These are phyloP conservation scores for Elysia chlorotica DNA, from an alignment of 1,140 invertebrate species.

Conservation along the genomic window DNA sequence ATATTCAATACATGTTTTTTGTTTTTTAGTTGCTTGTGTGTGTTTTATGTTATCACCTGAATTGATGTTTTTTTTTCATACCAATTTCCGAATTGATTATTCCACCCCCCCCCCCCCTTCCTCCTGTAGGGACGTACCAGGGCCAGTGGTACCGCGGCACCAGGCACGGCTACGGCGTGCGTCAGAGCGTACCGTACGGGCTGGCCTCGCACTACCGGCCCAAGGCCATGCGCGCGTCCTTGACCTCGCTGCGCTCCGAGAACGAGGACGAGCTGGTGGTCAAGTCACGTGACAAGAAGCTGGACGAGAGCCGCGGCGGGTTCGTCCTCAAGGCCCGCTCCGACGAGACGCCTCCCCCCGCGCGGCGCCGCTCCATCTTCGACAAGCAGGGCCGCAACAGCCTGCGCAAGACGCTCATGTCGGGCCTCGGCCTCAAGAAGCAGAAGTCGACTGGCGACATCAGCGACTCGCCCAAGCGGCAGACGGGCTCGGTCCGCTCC, in stretches of 20 bases:
- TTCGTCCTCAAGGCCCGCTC: constrained; percentile 89
- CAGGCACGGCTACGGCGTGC: constrained; percentile 96
- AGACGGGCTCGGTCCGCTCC: constrained; percentile 57
- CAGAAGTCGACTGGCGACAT: constrained; percentile 97
- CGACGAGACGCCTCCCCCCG: constrained; percentile 76
- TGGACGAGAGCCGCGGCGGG: constrained; percentile 91
- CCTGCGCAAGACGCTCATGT: constrained; percentile 55
- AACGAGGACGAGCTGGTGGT: constrained; percentile 61
- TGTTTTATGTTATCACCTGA: no score
- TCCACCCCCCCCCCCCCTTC: no score
- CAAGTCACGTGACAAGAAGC: constrained; percentile 77
- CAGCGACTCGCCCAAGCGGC: constrained; percentile 67
- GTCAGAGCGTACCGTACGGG: constrained; percentile 94
- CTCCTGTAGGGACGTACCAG: constrained; percentile 90
- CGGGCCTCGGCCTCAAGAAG: constrained; percentile 68
- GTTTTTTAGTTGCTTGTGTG: no score
- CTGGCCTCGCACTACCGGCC: constrained; percentile 71
- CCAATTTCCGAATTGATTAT: no score
- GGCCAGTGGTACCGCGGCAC: constrained; percentile 98
- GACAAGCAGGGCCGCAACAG: constrained; percentile 67
- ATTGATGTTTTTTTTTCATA: no score
- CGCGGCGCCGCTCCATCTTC: constrained; percentile 79
- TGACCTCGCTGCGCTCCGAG: constrained; percentile 79
- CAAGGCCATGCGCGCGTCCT: constrained; percentile 76
- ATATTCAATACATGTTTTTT: no score